phyloP scores from a whole-genome alignment of 2,113 vertebrate species.

The Lasiurus cinereus region DNA sequence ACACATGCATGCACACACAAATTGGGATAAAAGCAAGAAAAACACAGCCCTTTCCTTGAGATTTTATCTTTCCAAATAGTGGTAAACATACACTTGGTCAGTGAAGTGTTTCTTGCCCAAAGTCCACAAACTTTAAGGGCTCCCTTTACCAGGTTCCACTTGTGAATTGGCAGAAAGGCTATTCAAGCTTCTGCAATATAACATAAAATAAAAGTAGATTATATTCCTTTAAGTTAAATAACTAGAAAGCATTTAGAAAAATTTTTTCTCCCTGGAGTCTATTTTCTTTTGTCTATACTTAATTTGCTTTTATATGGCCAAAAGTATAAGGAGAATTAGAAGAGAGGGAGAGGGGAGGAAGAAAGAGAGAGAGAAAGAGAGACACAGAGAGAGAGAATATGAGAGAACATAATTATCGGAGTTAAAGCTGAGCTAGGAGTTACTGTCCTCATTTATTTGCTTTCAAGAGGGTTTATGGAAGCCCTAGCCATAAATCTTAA shows the following conservation, averaged over 20 bases:
- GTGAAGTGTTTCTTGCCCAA: constrained; percentile 18
- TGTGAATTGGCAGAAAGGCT: constrained; percentile 7
- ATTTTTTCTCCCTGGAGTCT: constrained; percentile 30
- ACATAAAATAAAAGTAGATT: constrained; percentile 57
- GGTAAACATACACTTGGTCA: constrained; percentile 18
- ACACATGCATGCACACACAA: not conserved
- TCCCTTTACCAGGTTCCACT: constrained; percentile 28
- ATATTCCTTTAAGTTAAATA: constrained; percentile 51
- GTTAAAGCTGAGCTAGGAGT: constrained; percentile 9
- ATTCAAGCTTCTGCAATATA: constrained; percentile 42
- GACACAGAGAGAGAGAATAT: not conserved
- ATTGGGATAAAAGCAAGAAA: constrained; percentile 45
- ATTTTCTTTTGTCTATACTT: constrained; percentile 42
- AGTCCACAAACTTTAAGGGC: not conserved
- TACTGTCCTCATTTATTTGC: constrained; percentile 45
- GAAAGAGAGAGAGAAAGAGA: not conserved
- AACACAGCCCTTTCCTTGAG: constrained; percentile 22
- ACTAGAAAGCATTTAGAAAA: constrained; percentile 59
- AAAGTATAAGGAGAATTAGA: constrained; percentile 59
- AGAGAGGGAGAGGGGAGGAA: not conserved
- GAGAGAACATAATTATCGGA: constrained; percentile 42
- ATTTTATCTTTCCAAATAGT: constrained; percentile 46
- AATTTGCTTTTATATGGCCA: constrained; percentile 50
- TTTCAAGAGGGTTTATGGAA: constrained; percentile 61
- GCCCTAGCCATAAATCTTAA: constrained; percentile 72